Evolutionary conservation across 2,797 vertebrate species (phyloP), one percentile per base, ranked within the genome.

Genomic region (Danio tinwini): DNA sequence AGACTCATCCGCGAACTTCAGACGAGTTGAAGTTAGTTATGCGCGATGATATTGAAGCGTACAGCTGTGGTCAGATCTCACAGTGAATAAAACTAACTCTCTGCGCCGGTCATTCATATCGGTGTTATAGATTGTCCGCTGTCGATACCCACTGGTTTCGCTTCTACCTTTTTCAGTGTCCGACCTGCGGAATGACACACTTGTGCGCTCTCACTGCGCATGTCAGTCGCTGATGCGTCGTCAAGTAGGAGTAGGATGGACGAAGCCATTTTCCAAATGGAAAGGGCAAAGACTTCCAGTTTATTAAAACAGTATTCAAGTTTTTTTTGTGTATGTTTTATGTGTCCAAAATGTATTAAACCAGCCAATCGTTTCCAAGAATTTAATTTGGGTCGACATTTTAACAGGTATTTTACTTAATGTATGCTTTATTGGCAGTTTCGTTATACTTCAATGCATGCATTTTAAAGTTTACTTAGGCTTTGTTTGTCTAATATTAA

Each of bases 101-200:
- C 29, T 29, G 17, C 11, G n/a, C n/a, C 5, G 8, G 39, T 76
- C 49, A 44, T 44, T 53, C 74, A 64, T 65, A 29, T 21, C 17
- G n/a, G 37, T 5, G 50, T n/a, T 56, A 47, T 39, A 58, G 14
- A 45, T 56, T 16, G 17, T 5, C 50, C 14, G 11, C 7, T 65
- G 40, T 67, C n/a, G n/a, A 29, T 58, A 39, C 17, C 53, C 3
- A 17, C 62, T 52, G 74, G 74, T 76, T 76, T 56, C 62, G 42
- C 16, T 63, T 37, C 12, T 53, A 75, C 37, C 39, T 49, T 40
- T 6, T 65, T 50, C 6, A 16, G 5, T 12, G 37, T 65, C 50
- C 50, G 19, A 55, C 74, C 62, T 56, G 52, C 8, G 62, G 74
- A 67, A 17, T 47, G 62, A 67, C 14, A 9, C 19, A 58, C 19